A percentile compares a stretch with the other conserved stretches of the same genome.
Evolutionary conservation across 1,140 invertebrate genomes (phyloP).

Genomic region (Linepithema humile): DNA sequence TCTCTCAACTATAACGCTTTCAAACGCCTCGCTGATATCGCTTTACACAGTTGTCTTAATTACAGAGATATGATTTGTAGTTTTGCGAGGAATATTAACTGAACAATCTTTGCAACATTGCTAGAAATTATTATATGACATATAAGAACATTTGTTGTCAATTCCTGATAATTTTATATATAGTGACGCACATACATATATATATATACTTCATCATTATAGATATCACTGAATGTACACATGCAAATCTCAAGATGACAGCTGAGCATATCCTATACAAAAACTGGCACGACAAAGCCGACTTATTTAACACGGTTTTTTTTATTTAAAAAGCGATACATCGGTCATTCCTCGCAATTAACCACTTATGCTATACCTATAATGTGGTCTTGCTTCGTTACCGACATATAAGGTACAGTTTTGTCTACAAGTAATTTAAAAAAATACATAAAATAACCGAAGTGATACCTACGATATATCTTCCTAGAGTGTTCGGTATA

Average conservation of each 20-base stretch:
- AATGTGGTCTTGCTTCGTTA: constrained; percentile 59
- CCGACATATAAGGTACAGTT: constrained; percentile 65
- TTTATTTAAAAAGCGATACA: constrained; percentile 51
- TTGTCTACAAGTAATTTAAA: constrained; percentile 71
- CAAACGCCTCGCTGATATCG: neutral
- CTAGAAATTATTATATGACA: constrained; percentile 27
- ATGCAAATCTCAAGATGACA: constrained; percentile 6
- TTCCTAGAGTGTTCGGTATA: constrained; percentile 66
- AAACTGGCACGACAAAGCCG: constrained; percentile 24
- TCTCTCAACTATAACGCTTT: constrained; percentile 12
- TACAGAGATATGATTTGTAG: constrained; percentile 64
- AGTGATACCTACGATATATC: constrained; percentile 54
- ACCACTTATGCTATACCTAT: constrained; percentile 56
- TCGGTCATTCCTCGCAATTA: constrained; percentile 57
- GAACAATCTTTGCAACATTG: constrained; percentile 7
- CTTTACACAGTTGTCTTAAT: constrained; percentile 40
- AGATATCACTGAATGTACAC: constrained; percentile 15
- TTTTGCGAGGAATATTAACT: constrained; percentile 60
- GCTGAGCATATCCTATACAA: constrained; percentile 36
- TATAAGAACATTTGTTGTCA: constrained; percentile 57
- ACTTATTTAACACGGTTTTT: constrained; percentile 12
- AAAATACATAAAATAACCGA: constrained; percentile 71
- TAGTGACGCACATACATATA: constrained; percentile 10
- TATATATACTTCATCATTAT: constrained; percentile 33
- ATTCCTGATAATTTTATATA: constrained; percentile 46